Evolutionary conservation across 2,888 invertebrate species (phyloP).

Genomic region (Drosophila prostipennis): DNA sequence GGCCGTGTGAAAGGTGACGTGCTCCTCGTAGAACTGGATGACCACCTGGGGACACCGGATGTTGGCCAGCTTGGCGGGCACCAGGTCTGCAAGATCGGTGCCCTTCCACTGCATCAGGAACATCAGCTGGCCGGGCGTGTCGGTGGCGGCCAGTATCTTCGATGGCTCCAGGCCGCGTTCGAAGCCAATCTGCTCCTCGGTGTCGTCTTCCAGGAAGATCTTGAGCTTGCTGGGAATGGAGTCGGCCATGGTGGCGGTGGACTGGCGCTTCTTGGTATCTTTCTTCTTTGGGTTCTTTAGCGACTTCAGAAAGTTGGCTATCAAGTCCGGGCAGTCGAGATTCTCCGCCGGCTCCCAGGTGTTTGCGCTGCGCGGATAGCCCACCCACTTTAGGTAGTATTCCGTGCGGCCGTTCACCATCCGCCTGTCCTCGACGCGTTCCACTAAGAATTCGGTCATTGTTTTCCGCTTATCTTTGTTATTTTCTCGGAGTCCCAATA

Average conservation of each 20-base stretch:
- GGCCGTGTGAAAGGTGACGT: constrained; percentile 92
- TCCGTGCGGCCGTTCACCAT: constrained; percentile 90
- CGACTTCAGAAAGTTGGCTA: constrained; percentile 93
- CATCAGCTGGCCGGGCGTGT: constrained; percentile 95
- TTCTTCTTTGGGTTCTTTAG: constrained; percentile 87
- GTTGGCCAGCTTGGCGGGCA: constrained; percentile 94
- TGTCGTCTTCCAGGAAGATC: constrained; percentile 84
- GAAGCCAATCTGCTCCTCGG: constrained; percentile 86
- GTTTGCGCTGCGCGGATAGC: constrained; percentile 94
- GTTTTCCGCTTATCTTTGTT: not conserved
- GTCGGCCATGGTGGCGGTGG: constrained; percentile 71
- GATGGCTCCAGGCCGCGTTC: constrained; percentile 93
- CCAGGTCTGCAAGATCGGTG: constrained; percentile 95
- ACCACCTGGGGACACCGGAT: constrained; percentile 94
- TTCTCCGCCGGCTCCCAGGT: constrained; percentile 98
- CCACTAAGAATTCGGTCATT: constrained; percentile 93
- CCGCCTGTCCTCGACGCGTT: constrained; percentile 94
- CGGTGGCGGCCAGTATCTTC: constrained; percentile 94
- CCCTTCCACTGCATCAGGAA: constrained; percentile 98
- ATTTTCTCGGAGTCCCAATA: too few species aligned
- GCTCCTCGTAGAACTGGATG: constrained; percentile 95
- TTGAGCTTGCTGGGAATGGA: constrained; percentile 85
- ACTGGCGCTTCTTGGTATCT: constrained; percentile 78
- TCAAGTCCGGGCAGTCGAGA: constrained; percentile 95
- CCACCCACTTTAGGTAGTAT: constrained; percentile 91